These are phyloP conservation scores for Torymus tubicola DNA, from an alignment of 2,888 invertebrate species.

Conservation along the genomic window DNA sequence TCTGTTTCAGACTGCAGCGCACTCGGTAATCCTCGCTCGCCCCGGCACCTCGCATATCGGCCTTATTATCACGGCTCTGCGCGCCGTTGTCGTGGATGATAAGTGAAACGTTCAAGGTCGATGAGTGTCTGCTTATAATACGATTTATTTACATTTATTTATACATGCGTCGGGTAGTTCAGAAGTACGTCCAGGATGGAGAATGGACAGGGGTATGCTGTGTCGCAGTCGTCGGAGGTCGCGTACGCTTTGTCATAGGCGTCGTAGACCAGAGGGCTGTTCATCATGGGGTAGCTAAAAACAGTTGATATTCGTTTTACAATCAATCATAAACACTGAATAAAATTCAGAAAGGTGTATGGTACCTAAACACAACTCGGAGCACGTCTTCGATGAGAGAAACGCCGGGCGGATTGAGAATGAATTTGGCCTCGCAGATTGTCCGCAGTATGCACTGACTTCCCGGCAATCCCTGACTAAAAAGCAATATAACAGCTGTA, in stretches of 20 bases:
- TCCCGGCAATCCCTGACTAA: slow-evolving; percentile 82
- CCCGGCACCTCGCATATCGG: too few species aligned
- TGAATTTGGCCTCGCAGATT: slow-evolving; percentile 82
- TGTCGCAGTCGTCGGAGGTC: slow-evolving; percentile 64
- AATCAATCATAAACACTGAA: not conserved
- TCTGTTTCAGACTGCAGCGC: too few species aligned
- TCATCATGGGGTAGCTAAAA: slow-evolving; percentile 40
- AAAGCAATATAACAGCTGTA: slow-evolving; percentile 63
- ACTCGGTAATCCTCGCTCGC: too few species aligned
- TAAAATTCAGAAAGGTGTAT: not conserved
- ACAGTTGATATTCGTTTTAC: too few species aligned
- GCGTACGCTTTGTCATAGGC: slow-evolving; percentile 69
- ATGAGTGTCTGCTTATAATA: too few species aligned
- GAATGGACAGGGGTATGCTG: slow-evolving; percentile 70
- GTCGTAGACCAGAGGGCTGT: slow-evolving; percentile 57
- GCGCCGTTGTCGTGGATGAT: too few species aligned
- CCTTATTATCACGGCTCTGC: too few species aligned
- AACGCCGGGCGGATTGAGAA: slow-evolving; percentile 80
- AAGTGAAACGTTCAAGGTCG: too few species aligned
- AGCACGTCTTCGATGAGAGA: slow-evolving; percentile 84
- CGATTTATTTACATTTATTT: slow-evolving; percentile 9
- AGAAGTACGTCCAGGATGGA: slow-evolving; percentile 70
- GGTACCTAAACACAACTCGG: slow-evolving; percentile 81
- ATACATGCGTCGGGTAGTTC: slow-evolving; percentile 40
- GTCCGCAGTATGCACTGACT: slow-evolving; percentile 82